Percentiles rank a stretch among this genome's conserved stretches.
Conservation (phyloP, 1,140 invertebrate genomes). For the Cyrtorhinus lividipennis region DNA sequence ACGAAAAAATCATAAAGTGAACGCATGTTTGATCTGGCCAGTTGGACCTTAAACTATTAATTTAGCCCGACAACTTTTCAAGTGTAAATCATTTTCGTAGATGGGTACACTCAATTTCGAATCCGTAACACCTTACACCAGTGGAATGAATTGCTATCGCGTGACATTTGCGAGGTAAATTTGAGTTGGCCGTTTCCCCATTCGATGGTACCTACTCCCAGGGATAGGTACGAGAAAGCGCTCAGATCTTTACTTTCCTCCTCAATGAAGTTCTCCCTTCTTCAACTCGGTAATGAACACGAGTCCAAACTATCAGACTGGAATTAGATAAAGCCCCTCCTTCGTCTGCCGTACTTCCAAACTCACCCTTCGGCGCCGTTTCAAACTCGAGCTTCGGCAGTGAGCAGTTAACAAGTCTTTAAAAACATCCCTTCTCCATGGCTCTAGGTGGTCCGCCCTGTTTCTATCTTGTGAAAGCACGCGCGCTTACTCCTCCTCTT, state of each 20-base stretch:
- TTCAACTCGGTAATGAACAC: conserved; percentile 1
- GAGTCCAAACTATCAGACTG: conserved; percentile 16
- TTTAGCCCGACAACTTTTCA: too few species aligned
- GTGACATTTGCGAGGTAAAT: too few species aligned
- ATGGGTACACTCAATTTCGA: too few species aligned
- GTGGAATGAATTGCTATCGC: too few species aligned
- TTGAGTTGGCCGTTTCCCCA: too few species aligned
- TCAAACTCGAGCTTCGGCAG: background rate
- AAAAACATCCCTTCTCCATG: background rate
- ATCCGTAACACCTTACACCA: too few species aligned
- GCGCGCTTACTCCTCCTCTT: background rate
- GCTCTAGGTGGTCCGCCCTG: too few species aligned
- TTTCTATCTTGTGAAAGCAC: conserved; percentile 1
- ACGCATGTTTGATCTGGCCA: too few species aligned
- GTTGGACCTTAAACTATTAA: too few species aligned
- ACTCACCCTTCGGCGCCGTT: background rate
- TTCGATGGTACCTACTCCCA: too few species aligned
- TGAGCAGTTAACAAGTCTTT: background rate
- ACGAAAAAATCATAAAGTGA: too few species aligned
- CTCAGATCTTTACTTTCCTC: conserved; percentile 2
- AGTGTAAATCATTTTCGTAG: too few species aligned
- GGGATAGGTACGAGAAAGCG: background rate
- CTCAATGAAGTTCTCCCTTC: background rate
- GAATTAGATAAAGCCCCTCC: conserved; percentile 19
- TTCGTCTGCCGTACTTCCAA: background rate